phyloP scores from a whole-genome alignment of 2,797 vertebrate species.

The Sebastes taczanowskii region DNA sequence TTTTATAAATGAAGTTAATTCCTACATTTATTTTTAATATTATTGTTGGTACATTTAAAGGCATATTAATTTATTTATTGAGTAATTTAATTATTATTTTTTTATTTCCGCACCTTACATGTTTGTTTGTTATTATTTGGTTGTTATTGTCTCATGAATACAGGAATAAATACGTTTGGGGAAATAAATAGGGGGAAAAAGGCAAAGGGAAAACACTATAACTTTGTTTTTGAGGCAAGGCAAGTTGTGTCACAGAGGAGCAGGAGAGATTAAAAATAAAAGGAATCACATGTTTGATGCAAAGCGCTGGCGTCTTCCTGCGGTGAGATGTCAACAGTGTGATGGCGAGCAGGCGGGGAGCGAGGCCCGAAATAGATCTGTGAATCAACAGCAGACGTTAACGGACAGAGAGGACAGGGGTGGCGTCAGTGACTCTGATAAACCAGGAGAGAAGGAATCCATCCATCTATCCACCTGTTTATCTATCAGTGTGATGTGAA shows the following conservation, averaged over 20 bases:
- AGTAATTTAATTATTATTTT: no score
- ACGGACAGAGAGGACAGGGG: not conserved
- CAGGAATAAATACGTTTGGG: no score
- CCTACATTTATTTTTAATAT: no score
- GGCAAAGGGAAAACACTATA: no score
- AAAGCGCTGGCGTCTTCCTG: not conserved
- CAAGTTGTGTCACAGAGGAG: not conserved
- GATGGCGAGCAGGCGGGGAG: slow-evolving; percentile 1
- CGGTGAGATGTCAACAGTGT: not conserved
- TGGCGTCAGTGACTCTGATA: slow-evolving; percentile 26
- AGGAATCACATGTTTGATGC: not conserved
- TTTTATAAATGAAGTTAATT: no score
- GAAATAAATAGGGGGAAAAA: no score
- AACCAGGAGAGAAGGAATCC: not conserved
- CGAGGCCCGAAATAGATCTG: slow-evolving; percentile 39
- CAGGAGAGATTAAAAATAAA: no score
- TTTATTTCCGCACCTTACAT: no score
- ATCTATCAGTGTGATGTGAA: not conserved
- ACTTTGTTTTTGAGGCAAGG: fast-evolving
- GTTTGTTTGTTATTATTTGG: no score
- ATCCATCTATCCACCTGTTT: not conserved
- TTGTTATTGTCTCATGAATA: no score
- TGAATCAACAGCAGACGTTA: slow-evolving; percentile 40
- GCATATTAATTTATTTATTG: no score
- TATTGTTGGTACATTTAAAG: no score